Base-by-base conservation (phyloP, 2,888 invertebrate species). In the Onthophagus sagittarius region DNA sequence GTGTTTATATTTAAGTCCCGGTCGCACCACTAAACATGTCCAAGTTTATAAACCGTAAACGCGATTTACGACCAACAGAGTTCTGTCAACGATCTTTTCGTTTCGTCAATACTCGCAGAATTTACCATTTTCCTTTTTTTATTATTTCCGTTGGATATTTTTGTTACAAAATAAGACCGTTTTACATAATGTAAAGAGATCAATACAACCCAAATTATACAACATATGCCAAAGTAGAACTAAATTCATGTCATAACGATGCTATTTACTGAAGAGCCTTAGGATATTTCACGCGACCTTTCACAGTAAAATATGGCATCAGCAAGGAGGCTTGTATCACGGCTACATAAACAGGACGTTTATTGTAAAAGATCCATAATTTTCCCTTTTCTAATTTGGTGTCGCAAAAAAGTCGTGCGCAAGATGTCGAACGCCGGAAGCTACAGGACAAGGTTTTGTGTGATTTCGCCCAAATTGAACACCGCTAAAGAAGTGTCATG, bases 1-100 rank as follows among this genome's bases (percentile, higher is more conserved):
- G 80, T 81, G 82, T 82, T 83, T 84, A 83, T 83, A 83, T 77
- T 77, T 76, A 77, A 79, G 77, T 75, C 77, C 74, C 71, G 76
- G 74, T 69, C 69, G 62, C 31, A 62, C 75, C 77, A 78, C 79
- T 82, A 81, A 81, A 82, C 81, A 80, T 81, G 81, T 82, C 81
- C 79, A 64, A 71, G 80, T 81, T 82, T 81, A 81, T 80, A 80
- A 79, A 79, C 77, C 75, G 77, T 78, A 79, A 80, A 80, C 77
- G 62, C 77, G 74, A 79, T 79, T 79, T 81, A 79, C 63, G 53
- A 31, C 11, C 64, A 65, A 33, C 63, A 23, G 15, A 64, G 39
- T 9, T 32, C 23, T 33, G 39, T 15, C 71, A 71, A 33, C 39
- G 67, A 23, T 72, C 39, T 62, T 53, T 53, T 7, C 31, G 65